Percentiles rank a stretch among this genome's conserved stretches.
Evolutionary conservation across 2,888 invertebrate genomes (phyloP).

Genomic region (Scaptomyza reducta): DNA sequence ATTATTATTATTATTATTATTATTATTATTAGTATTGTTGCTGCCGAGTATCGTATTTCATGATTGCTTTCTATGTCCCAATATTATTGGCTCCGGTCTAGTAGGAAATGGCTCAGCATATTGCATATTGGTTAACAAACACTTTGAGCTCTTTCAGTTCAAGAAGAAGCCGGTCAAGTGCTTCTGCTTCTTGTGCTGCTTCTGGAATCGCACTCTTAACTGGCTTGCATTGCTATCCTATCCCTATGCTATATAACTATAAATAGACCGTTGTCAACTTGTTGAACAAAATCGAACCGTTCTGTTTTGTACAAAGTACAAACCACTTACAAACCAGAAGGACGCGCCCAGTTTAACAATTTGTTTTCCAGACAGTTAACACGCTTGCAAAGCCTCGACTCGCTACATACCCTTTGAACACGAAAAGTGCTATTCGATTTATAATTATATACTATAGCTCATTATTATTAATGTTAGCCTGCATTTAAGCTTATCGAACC

Average conservation of each 20-base stretch:
- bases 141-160: conserved; percentile 4
- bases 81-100: conserved; percentile 21
- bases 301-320: conserved; percentile 33
- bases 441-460: not conserved
- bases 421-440: not conserved
- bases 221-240: conserved; percentile 36
- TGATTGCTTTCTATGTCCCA: conserved; percentile 32
- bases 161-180: conserved; percentile 63
- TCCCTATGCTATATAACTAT: conserved; percentile 19
- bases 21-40: conserved; percentile 24
- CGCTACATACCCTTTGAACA: conserved; percentile 19
- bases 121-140: conserved; percentile 13
- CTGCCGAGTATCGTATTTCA: conserved; percentile 46
- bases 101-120: conserved; percentile 48
- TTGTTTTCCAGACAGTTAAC: conserved; percentile 1
- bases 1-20: conserved; percentile 29
- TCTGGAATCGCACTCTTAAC: conserved; percentile 34
- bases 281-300: conserved; percentile 60
- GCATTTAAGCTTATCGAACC: not conserved
- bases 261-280: conserved; percentile 59
- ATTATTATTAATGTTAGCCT: not conserved
- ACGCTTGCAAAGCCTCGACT: not conserved
- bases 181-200: conserved; percentile 23
- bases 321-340: conserved; percentile 12
- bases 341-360: conserved; percentile 34